These are phyloP conservation scores for Proales similis DNA, from an alignment of 1,140 invertebrate genomes.

Conservation along the genomic window DNA sequence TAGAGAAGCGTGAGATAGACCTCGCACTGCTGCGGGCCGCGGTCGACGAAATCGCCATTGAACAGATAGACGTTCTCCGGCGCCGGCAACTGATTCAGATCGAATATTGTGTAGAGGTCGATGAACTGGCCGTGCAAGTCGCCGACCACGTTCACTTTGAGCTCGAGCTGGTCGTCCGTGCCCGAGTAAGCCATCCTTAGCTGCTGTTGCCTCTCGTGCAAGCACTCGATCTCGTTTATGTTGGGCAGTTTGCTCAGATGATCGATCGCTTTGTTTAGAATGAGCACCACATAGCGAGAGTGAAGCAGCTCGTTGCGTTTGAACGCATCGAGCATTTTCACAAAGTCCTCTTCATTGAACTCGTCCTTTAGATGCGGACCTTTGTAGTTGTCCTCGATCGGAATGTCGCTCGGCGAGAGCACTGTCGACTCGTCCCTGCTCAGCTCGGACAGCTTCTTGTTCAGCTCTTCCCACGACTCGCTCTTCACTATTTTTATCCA, in stretches of 20 bases:
- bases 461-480: conserved; percentile 11
- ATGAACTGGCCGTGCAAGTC: conserved; percentile 36
- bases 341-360: conserved; percentile 65
- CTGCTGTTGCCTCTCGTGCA: conserved; percentile 7
- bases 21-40: conserved; percentile 26
- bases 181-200: too few species aligned
- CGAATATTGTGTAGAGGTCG: conserved; percentile 39
- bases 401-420: neutral
- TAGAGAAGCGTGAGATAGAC: conserved; percentile 13
- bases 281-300: conserved; percentile 11
- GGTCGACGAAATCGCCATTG: conserved; percentile 56
- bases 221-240: conserved; percentile 22
- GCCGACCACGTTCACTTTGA: conserved; percentile 68
- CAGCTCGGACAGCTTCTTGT: neutral
- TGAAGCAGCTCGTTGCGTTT: conserved; percentile 17
- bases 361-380: conserved; percentile 68
- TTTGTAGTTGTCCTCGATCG: conserved; percentile 60
- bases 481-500: conserved; percentile 32
- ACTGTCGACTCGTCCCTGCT: conserved; percentile 13
- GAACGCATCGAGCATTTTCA: conserved; percentile 55
- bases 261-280: conserved; percentile 16
- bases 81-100: conserved; percentile 49
- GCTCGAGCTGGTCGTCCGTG: conserved; percentile 44
- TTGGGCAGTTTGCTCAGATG: conserved; percentile 19
- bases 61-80: conserved; percentile 82